Percentiles rank a stretch among this genome's conserved stretches.
These are phyloP conservation scores for Julus scandinavius DNA, from an alignment of 2,888 invertebrate genomes.

Conservation along the genomic window DNA sequence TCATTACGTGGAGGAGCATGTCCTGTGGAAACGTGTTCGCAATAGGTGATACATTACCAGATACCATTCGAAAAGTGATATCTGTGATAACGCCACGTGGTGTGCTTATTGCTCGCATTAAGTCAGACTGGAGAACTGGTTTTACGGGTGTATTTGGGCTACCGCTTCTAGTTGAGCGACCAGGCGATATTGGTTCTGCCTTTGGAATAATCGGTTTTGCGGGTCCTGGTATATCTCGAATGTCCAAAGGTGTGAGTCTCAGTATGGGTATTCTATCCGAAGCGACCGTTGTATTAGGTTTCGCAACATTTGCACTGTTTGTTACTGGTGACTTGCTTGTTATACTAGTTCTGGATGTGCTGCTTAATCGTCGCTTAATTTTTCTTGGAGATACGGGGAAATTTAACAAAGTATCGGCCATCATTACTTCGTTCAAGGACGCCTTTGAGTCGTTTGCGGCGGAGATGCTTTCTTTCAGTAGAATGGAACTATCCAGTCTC, in stretches of 20 bases:
- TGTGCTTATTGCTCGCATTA: constrained; percentile 46
- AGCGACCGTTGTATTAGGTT: not conserved
- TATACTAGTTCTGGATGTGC: not conserved
- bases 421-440: not conserved
- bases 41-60: constrained; percentile 15
- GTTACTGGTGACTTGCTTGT: not conserved
- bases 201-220: not conserved
- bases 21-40: not conserved
- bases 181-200: not conserved
- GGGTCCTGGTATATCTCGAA: not conserved
- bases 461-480: not conserved
- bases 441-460: not conserved
- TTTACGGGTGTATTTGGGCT: not conserved
- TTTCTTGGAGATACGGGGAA: not conserved
- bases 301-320: not conserved
- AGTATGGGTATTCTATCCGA: not conserved
- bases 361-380: not conserved
- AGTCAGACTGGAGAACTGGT: not conserved
- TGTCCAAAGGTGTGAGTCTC: not conserved
- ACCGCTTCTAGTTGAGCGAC: not conserved
- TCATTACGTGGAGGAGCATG: not conserved
- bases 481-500: not conserved
- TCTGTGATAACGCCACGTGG: not conserved
- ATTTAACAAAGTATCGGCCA: not conserved
- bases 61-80: constrained; percentile 8